Evolutionary conservation across 30 jellyfish, hydroid and myxozoan genomes (phyloP).

Genomic region (Cassiopea andromeda): DNA sequence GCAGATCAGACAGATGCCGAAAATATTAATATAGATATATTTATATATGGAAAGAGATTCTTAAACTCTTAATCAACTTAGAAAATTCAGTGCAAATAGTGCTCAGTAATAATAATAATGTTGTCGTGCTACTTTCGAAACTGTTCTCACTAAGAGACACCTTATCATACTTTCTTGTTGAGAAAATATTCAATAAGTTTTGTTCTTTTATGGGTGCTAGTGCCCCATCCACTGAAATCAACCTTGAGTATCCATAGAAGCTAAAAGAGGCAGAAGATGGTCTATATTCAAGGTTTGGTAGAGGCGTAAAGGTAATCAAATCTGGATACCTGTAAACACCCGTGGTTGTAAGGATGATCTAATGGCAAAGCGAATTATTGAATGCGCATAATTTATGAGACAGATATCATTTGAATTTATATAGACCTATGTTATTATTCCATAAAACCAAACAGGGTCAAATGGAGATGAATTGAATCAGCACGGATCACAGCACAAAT

Average conservation of each 20-base stretch:
- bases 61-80: too few relatives aligned
- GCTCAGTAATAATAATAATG: too few relatives aligned
- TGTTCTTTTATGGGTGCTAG: too few relatives aligned
- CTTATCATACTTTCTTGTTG: too few relatives aligned
- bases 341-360: slow-evolving; percentile 1
- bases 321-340: slow-evolving; percentile 5
- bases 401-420: neutral
- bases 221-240: neutral
- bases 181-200: too few relatives aligned
- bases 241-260: neutral
- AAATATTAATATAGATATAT: too few relatives aligned
- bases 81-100: too few relatives aligned
- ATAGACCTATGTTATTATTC: neutral
- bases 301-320: neutral
- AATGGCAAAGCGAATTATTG: neutral
- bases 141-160: too few relatives aligned
- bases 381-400: neutral
- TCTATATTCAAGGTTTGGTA: neutral
- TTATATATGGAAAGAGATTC: too few relatives aligned
- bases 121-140: too few relatives aligned
- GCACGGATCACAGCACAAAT: slow-evolving; percentile 17
- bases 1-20: too few relatives aligned
- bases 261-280: neutral
- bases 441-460: slow-evolving; percentile 1
- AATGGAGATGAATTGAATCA: slow-evolving; percentile 2